Evolutionary conservation across 2,888 invertebrate genomes (phyloP), one percentile per base, ranked within the genome.

Genomic region (Flabesymbios commensalis): DNA sequence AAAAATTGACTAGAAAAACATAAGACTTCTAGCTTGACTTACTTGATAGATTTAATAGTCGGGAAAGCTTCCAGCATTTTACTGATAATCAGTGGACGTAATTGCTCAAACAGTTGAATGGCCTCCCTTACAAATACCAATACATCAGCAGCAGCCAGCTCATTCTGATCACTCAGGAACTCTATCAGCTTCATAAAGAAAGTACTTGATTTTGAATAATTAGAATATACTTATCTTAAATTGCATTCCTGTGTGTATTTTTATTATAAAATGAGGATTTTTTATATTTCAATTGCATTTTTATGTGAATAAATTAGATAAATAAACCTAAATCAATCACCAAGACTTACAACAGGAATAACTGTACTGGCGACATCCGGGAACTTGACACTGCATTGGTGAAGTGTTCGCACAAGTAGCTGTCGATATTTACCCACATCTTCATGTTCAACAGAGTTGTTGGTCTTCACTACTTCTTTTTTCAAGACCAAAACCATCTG

Each of bases 401-500:
- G 98, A 71, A 99, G 84, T 0, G 98, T 98, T 60, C 94, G 88
- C 45, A 99, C 98, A 36, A 99, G 87, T 67, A 98, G 87, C 84
- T 97, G 97, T 0, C 95, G 87, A 83, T 99, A 99, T 83, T 92
- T 93, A 68, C 93, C 94, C 22, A 94, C 92, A 80, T 98, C 97
- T 83, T 98, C 98, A 63, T 93, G 92, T 77, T 95, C 95, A 10
- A 86, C 85, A 1, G 91, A 90, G 77, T 90, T 89, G 75, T 89
- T 88, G 0, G 94, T 95, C 82, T 95, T 91, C 19, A 92, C 87
- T 0, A 96, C 93, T 84, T 97, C 93, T 71, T 96, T 96, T 78
- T 92, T 92, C 71, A 97, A 85, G 60, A 95, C 90, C 61, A 91
- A 86, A 26, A 97, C 94, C 89, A 96, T 90, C 86, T 84, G 67